These are phyloP conservation scores for Pseudotriccus pelzelni DNA, from an alignment of 2,797 vertebrate species.

Conservation along the genomic window DNA sequence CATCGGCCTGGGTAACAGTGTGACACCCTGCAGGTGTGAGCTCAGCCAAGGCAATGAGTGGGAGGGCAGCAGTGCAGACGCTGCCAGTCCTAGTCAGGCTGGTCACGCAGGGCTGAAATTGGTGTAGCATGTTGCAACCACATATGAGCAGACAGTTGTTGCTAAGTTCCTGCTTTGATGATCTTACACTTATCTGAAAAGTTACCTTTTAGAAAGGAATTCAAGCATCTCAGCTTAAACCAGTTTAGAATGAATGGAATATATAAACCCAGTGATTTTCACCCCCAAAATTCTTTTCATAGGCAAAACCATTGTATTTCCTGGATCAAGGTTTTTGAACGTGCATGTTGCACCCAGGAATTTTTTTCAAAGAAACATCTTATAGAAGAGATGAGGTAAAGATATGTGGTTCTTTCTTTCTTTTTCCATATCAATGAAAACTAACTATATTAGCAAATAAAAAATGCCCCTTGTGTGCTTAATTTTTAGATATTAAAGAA, in stretches of 20 bases:
- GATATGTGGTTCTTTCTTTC: not conserved
- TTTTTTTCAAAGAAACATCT: not conserved
- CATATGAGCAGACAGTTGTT: not conserved
- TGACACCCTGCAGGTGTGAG: accelerated
- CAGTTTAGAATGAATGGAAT: not conserved
- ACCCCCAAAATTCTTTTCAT: not conserved
- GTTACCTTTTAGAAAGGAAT: not conserved
- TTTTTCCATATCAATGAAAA: not conserved
- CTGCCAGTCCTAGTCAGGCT: not conserved
- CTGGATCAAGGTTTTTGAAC: not conserved
- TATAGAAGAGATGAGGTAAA: not conserved
- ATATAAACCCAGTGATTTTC: not conserved
- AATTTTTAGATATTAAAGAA: not conserved
- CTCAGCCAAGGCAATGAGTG: not conserved
- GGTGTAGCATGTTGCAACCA: not conserved
- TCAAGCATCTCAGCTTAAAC: not conserved
- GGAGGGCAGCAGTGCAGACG: not conserved
- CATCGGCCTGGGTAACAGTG: accelerated
- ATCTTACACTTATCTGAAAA: not conserved
- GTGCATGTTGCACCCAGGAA: not conserved
- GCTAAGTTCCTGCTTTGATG: not conserved
- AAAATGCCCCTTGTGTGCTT: not conserved
- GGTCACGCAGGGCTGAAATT: not conserved
- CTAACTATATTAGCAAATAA: not conserved
- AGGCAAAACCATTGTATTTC: not conserved